Conservation (phyloP, 2,888 invertebrate species). For the Clanis bilineata region DNA sequence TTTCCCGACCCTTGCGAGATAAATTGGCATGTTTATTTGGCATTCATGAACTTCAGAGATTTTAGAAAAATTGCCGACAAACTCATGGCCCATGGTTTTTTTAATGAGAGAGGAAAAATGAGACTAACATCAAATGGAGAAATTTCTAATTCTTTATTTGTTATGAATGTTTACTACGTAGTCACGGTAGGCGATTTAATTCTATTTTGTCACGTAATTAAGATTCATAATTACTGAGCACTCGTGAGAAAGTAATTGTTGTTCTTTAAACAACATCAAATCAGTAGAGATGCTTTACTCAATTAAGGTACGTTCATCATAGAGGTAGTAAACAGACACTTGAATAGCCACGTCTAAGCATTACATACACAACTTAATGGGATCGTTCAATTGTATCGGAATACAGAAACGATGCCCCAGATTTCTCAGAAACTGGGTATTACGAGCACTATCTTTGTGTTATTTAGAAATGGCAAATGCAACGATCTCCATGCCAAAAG, state of each 20-base stretch:
- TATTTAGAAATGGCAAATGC: slow-evolving; percentile 73
- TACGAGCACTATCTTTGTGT: slow-evolving; percentile 68
- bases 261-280: background rate
- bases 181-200: slow-evolving; percentile 30
- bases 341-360: slow-evolving; percentile 11
- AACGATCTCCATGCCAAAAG: slow-evolving; percentile 71
- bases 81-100: slow-evolving; percentile 44
- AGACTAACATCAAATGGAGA: slow-evolving; percentile 22
- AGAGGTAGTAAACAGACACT: background rate
- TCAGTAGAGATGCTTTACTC: background rate
- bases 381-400: slow-evolving; percentile 28
- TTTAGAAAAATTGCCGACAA: slow-evolving; percentile 53
- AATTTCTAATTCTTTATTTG: background rate
- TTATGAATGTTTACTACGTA: slow-evolving; percentile 16
- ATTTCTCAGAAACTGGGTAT: slow-evolving; percentile 70
- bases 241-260: background rate
- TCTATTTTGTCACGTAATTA: slow-evolving; percentile 2
- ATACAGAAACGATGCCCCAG: slow-evolving; percentile 40
- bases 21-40: slow-evolving; percentile 58
- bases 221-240: background rate
- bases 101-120: slow-evolving; percentile 42
- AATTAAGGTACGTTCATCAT: background rate
- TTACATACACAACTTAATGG: slow-evolving; percentile 18
- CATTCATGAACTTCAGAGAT: slow-evolving; percentile 57
- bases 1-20: slow-evolving; percentile 46